phyloP scores from a whole-genome alignment of 2,888 invertebrate genomes.

The Epinotia demarniana region DNA sequence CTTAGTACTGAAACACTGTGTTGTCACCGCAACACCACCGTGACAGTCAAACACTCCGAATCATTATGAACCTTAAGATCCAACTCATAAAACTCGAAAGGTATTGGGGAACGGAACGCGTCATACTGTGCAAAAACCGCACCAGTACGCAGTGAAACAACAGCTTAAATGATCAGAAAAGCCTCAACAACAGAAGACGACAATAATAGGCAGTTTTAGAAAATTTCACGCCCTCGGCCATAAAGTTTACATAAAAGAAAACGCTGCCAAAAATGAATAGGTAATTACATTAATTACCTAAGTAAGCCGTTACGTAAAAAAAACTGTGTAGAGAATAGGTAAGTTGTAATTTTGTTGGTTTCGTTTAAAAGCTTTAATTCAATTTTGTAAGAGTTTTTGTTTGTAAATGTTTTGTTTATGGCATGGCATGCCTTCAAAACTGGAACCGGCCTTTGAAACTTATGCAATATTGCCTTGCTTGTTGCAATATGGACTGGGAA shows the following conservation, averaged over 20 bases:
- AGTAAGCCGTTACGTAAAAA: constrained; percentile 18
- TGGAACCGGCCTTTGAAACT: too few species aligned
- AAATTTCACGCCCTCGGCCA: constrained; percentile 58
- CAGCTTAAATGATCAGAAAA: constrained; percentile 41
- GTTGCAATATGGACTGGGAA: not conserved
- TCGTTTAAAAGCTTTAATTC: constrained; percentile 11
- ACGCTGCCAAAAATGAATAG: constrained; percentile 8
- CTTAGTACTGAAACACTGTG: constrained; percentile 26
- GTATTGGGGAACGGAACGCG: constrained; percentile 32
- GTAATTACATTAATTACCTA: not conserved
- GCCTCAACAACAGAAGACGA: constrained; percentile 54
- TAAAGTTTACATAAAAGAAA: constrained; percentile 49
- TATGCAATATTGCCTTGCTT: not conserved
- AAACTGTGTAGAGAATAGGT: constrained; percentile 10
- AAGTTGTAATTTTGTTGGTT: constrained; percentile 12
- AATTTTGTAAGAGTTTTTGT: constrained; percentile 8
- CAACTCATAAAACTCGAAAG: constrained; percentile 25
- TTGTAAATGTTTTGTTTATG: constrained; percentile 14
- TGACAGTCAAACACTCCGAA: constrained; percentile 13
- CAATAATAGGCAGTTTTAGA: constrained; percentile 57
- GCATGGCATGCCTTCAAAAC: constrained; percentile 2
- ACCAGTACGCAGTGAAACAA: constrained; percentile 56
- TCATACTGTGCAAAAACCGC: constrained; percentile 73
- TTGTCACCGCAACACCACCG: constrained; percentile 35
- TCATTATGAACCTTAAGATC: constrained; percentile 40